phyloP scores from a whole-genome alignment of 2,797 vertebrate genomes.

The Lutjanus argentimaculatus region DNA sequence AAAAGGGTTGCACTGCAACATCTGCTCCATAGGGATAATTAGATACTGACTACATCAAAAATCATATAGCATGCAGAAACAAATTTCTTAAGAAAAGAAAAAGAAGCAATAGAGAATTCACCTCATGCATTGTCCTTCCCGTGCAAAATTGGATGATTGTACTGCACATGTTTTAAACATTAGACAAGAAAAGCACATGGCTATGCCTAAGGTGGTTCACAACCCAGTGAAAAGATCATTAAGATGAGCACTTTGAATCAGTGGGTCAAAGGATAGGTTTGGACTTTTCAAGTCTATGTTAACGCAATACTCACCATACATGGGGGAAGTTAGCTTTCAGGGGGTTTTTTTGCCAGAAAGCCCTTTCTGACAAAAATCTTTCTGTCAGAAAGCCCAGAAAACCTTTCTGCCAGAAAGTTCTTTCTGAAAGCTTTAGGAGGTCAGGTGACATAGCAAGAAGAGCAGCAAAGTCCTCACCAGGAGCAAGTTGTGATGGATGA shows the following conservation, averaged over 20 bases:
- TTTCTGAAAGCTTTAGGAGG: too few relatives aligned
- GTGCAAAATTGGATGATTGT: neutral
- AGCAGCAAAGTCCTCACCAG: too few relatives aligned
- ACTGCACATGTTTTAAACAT: neutral
- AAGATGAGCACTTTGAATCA: neutral
- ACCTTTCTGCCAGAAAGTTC: too few relatives aligned
- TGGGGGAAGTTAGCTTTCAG: too few relatives aligned
- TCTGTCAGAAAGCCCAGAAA: too few relatives aligned
- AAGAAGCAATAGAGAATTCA: neutral
- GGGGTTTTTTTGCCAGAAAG: too few relatives aligned
- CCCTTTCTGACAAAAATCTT: too few relatives aligned
- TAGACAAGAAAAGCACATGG: neutral
- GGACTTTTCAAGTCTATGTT: neutral
- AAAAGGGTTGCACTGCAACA: neutral
- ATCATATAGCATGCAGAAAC: neutral
- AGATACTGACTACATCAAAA: neutral
- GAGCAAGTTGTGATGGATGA: too few relatives aligned
- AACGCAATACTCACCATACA: neutral
- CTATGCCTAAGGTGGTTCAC: neutral
- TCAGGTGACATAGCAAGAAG: too few relatives aligned
- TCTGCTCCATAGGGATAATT: neutral
- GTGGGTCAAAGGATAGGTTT: neutral
- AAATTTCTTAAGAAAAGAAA: neutral
- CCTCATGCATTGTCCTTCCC: neutral
- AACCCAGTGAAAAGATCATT: neutral